Evolutionary conservation across 2,113 vertebrate genomes (phyloP).

Genomic region (Dissostichus mawsoni): DNA sequence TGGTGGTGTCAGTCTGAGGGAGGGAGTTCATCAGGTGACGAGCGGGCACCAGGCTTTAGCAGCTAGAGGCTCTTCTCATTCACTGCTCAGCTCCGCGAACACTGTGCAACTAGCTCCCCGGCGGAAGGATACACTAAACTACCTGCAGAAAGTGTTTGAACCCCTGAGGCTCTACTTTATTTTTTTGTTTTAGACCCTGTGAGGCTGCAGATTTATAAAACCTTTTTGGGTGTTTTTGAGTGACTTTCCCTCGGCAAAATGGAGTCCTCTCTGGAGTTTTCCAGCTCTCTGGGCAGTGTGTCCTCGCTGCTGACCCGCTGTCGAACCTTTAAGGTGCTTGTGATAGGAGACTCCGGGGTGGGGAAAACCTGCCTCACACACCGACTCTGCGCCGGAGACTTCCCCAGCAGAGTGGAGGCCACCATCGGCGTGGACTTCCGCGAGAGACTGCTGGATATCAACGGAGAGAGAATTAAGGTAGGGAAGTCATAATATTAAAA

Average conservation of each 20-base stretch:
- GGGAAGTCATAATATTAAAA: not conserved
- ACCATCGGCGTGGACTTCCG: conserved; percentile 87
- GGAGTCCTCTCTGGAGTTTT: conserved; percentile 88
- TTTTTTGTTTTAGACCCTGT: too few species aligned
- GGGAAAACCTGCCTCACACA: conserved; percentile 85
- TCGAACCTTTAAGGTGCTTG: conserved; percentile 84
- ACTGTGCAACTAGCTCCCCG: fast-evolving
- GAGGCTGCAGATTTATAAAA: not conserved
- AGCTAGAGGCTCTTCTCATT: not conserved
- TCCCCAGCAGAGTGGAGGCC: conserved; percentile 78
- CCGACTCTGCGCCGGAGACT: conserved; percentile 81
- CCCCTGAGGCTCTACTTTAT: too few species aligned
- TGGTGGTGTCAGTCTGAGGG: too few species aligned
- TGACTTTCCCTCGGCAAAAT: conserved; percentile 2
- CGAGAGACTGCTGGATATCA: conserved; percentile 76
- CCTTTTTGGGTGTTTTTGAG: too few species aligned
- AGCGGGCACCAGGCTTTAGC: too few species aligned
- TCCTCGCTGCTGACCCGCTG: conserved; percentile 75
- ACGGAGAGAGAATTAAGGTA: conserved; percentile 84
- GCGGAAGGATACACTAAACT: not conserved
- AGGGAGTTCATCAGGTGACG: too few species aligned
- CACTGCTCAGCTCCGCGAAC: not conserved
- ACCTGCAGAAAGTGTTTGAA: too few species aligned
- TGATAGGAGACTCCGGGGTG: conserved; percentile 85
- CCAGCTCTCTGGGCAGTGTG: conserved; percentile 73